Base-by-base conservation (phyloP, 2,888 invertebrate species). In the Phorcus lineatus region DNA sequence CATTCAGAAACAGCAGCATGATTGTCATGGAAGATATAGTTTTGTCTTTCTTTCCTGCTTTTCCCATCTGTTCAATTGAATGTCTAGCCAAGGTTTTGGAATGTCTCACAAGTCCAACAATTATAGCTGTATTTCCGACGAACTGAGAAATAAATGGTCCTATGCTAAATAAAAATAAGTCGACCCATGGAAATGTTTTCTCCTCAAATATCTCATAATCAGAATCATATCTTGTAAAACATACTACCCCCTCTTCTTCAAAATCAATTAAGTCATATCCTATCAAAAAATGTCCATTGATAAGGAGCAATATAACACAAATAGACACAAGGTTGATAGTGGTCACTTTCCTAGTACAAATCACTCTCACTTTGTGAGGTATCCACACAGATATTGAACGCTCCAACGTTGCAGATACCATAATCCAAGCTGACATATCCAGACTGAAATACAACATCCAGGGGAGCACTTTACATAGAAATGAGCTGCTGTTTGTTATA, bases 371-470 rank as follows among this genome's bases (percentile, higher is more conserved):
- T 54, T 74, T 80, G 57, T 85, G 85, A 17, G 86, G 86, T 6
- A 84, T 79, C 83, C 84, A 86, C n/a, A 86, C 84, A 53, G 83
- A 83, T 3, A 86, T 36, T 0, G 84, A 75, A 17, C 85, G 74
- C 55, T 84, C 85, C 4, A 85, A 31, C 2, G 86, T 86, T 9
- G 85, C 85, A 1, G 83, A 81, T 2, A 85, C 84, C 7, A 86
- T 74, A 16, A 86, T 82, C 86, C 86, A 86, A 1, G 86, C 81
- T 13, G 86, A 86, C 19, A 85, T 19, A n/a, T 83, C 75, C n/a
- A 85, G 84, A 7, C 78, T 77, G 9, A 80, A 62, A 52, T 82
- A 86, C 0, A 80, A 62, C 57, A 82, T 52, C 52, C 78, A 84
- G 19, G 76, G 78, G 31, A 81, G 81, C 13, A 84, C 31, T 36